Percentiles rank a stretch among this genome's conserved stretches.
phyloP scores from a whole-genome alignment of 2,113 vertebrate genomes.

The Eubucco bourcierii region DNA sequence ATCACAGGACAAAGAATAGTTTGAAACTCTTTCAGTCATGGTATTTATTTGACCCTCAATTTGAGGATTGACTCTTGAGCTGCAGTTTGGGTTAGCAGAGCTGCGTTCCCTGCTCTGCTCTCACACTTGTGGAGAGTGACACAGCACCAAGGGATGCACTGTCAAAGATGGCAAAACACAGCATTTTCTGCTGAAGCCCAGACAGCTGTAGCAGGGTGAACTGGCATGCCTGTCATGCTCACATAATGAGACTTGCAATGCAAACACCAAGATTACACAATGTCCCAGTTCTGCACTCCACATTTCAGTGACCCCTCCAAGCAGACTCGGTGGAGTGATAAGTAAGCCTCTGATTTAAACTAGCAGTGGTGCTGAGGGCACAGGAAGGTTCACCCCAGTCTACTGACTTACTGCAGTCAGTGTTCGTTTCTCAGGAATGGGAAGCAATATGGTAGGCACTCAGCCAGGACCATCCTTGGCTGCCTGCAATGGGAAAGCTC shows the following conservation, averaged over 20 bases:
- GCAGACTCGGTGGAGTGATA: background rate
- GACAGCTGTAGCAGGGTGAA: rapidly evolving
- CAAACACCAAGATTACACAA: background rate
- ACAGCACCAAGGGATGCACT: background rate
- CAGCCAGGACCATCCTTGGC: background rate
- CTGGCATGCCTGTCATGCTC: rapidly evolving
- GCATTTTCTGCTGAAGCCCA: background rate
- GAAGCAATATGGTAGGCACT: background rate
- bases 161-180: background rate
- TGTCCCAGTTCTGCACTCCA: background rate
- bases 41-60: background rate
- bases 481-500: background rate
- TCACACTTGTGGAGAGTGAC: background rate
- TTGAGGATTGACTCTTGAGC: background rate
- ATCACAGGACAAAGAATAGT: background rate
- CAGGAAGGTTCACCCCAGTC: background rate
- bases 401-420: background rate
- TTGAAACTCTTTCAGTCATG: background rate
- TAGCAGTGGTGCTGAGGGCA: rapidly evolving
- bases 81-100: background rate
- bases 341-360: background rate
- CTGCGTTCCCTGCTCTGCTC: background rate
- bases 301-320: background rate
- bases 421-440: background rate
- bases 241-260: rapidly evolving